phyloP scores from a whole-genome alignment of 2,113 vertebrate genomes.

The Sitta europaea region DNA sequence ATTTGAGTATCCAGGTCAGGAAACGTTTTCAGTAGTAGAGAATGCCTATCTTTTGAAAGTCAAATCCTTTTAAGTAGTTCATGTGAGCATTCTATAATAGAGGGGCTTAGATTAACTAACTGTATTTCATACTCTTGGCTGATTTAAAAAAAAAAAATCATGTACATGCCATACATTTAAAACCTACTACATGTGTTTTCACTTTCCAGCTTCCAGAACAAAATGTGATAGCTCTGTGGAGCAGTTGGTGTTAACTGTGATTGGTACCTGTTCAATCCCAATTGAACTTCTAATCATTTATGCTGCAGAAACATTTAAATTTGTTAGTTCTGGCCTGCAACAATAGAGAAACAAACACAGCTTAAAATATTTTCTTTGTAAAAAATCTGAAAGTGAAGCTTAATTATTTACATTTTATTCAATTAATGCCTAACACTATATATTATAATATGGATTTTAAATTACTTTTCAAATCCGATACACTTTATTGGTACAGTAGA shows the following conservation, averaged over 20 bases:
- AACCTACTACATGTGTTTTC: slow-evolving; percentile 20
- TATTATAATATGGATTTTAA: not conserved
- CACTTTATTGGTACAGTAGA: not conserved
- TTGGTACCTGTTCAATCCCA: slow-evolving; percentile 8
- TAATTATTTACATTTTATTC: not conserved
- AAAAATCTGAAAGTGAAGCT: not conserved
- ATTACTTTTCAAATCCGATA: not conserved
- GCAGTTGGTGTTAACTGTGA: not conserved
- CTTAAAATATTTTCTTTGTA: not conserved
- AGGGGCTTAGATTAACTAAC: not conserved
- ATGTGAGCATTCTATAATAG: not conserved
- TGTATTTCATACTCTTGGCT: not conserved
- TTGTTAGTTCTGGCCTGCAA: not conserved
- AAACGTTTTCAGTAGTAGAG: not conserved
- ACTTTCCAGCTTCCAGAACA: slow-evolving; percentile 28
- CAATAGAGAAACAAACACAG: not conserved
- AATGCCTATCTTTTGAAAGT: not conserved
- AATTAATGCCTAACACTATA: not conserved
- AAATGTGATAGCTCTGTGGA: not conserved
- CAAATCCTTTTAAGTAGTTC: not conserved
- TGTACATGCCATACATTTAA: not conserved
- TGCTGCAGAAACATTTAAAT: not conserved
- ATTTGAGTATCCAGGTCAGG: not conserved
- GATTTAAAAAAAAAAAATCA: slow-evolving; percentile 8
- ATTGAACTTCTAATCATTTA: not conserved